Evolutionary conservation across 2,797 vertebrate genomes (phyloP), one percentile per base, ranked within the genome.

Genomic region (Clarias pachynema): DNA sequence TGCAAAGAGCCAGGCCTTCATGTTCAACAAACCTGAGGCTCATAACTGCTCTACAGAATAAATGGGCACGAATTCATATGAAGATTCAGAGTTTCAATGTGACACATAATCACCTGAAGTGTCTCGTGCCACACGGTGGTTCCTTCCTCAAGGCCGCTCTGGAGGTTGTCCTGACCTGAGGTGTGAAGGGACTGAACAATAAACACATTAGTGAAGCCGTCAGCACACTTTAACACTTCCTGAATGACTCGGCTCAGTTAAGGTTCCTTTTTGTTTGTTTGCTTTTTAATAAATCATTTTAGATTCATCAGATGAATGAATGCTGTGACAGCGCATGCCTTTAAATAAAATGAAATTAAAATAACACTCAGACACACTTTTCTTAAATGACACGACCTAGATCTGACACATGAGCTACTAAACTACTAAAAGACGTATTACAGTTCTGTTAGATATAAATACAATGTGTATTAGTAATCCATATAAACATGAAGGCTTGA

Each of bases 191-290:
- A 74, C 68, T 74, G 31, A 66, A 62, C 40, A 86, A 83, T 88
- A 86, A 88, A 90, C 80, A 79, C 83, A 78, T 85, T 81, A 85
- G 85, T 9, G 3, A 72, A 69, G 49, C 75, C 82, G 78, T 87
- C 75, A 57, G 74, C 68, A 75, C 68, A 83, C 44, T 86, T 83
- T 66, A 87, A 84, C 80, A 69, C 70, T 78, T 70, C 29, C 63
- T 75, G 79, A 24, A 56, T 18, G n/a, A 31, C n/a, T 37, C 7
- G 49, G 24, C 20, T 78, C 73, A 14, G 4, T 63, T 16, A 44
- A 59, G 2, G 5, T 20, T 63, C 37, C 44, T 73, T 74, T 74
- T 31, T 53, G 12, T 53, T 53, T 53, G 12, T 53, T 53, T 49
- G 10, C 10, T 53, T 53, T 53, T 53, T 53, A 53, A 74, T 29